A percentile compares a stretch with the other conserved stretches of the same genome.
These are phyloP conservation scores for Cromileptes altivelis DNA, from an alignment of 2,113 vertebrate species.

Conservation along the genomic window DNA sequence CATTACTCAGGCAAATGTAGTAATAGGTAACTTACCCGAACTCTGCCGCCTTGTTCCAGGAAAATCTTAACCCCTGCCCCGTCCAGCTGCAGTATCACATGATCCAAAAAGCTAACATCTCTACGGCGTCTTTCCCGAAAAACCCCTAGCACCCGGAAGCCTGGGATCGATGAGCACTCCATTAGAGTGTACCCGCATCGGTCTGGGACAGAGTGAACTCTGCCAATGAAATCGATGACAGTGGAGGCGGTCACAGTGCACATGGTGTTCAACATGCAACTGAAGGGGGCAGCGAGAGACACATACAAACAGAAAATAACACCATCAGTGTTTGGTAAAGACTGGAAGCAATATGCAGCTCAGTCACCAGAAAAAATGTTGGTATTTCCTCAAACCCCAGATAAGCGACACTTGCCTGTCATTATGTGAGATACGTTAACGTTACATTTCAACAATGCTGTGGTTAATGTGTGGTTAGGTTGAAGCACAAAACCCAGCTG, in stretches of 20 bases:
- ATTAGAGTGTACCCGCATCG: conserved; percentile 56
- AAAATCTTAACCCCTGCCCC: conserved; percentile 6
- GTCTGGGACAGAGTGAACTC: conserved; percentile 25
- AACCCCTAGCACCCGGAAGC: conserved; percentile 29
- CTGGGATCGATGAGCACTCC: background rate
- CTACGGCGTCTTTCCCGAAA: conserved; percentile 52
- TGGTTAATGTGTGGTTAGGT: too few species aligned
- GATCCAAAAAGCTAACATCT: conserved; percentile 56
- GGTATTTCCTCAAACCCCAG: too few species aligned
- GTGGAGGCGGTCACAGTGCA: conserved; percentile 45
- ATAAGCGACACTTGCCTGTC: too few species aligned
- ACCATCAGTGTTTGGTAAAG: background rate
- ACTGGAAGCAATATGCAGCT: too few species aligned
- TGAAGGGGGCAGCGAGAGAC: background rate
- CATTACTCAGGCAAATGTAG: background rate
- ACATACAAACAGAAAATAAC: background rate
- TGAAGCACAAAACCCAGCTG: too few species aligned
- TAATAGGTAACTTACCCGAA: conserved; percentile 28
- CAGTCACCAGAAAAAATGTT: too few species aligned
- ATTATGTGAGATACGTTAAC: too few species aligned
- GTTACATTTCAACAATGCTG: too few species aligned
- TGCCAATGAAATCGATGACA: conserved; percentile 27
- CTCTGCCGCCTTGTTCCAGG: conserved; percentile 49
- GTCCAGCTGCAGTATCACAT: conserved; percentile 37
- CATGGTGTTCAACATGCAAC: conserved; percentile 27